phyloP scores from a whole-genome alignment of 2,888 invertebrate genomes.

The Noctua janthe region DNA sequence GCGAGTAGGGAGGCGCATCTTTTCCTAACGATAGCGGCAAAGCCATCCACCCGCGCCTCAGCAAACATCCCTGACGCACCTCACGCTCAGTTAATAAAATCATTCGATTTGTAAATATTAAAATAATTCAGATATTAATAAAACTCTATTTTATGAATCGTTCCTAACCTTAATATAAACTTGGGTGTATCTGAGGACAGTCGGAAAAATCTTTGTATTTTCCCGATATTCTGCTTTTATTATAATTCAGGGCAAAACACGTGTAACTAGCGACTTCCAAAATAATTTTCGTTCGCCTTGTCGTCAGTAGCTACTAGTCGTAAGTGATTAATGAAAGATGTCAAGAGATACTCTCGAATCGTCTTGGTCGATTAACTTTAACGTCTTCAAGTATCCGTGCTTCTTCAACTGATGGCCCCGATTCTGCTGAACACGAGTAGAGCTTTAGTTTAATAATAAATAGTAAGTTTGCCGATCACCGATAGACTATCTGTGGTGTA shows the following conservation, averaged over 20 bases:
- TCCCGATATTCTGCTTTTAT: neutral
- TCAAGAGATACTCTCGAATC: slow-evolving; percentile 56
- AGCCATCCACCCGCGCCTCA: too few species aligned
- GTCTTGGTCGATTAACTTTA: slow-evolving; percentile 70
- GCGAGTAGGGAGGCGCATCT: too few species aligned
- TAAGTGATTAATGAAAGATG: slow-evolving; percentile 64
- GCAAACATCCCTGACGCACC: too few species aligned
- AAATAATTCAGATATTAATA: neutral
- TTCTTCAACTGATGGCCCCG: slow-evolving; percentile 42
- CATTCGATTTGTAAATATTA: neutral
- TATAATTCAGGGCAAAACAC: neutral
- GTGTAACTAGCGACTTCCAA: neutral
- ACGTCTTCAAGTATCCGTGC: slow-evolving; percentile 46
- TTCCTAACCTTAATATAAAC: neutral
- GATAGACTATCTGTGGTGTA: neutral
- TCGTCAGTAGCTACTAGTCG: slow-evolving; percentile 4
- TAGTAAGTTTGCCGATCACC: neutral
- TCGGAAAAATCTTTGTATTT: neutral
- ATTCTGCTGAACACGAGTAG: neutral
- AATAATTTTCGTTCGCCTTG: slow-evolving; percentile 1
- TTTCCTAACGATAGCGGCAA: too few species aligned
- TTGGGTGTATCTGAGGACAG: neutral
- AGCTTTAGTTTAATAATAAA: slow-evolving; percentile 21
- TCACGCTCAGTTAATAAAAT: neutral
- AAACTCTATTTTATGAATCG: neutral